These are phyloP conservation scores for Thunnus thynnus DNA, from an alignment of 2,113 vertebrate genomes.

Conservation along the genomic window DNA sequence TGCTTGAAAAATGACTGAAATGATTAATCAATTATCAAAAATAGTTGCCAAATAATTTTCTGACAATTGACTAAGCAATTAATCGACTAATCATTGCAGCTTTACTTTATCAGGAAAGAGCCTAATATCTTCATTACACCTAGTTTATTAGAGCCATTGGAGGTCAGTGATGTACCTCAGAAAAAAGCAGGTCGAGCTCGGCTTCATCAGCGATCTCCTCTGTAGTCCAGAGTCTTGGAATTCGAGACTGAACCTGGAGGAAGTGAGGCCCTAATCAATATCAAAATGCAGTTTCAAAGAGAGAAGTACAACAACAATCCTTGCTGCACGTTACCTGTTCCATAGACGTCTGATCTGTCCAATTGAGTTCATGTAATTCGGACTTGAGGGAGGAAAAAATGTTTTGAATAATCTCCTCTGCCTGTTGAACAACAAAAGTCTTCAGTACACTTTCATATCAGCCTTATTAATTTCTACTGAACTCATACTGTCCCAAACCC, in stretches of 20 bases:
- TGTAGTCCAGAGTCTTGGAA: constrained; percentile 72
- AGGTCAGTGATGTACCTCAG: constrained; percentile 67
- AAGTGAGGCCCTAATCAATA: background rate
- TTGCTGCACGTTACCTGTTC: constrained; percentile 74
- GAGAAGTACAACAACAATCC: background rate
- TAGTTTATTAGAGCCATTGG: background rate
- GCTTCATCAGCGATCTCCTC: constrained; percentile 35
- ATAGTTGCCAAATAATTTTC: too few species aligned
- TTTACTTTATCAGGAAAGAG: background rate
- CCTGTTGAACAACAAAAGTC: constrained; percentile 65
- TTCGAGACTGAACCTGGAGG: constrained; percentile 76
- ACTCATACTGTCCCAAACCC: background rate
- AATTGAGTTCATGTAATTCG: constrained; percentile 70
- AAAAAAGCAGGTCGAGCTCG: constrained; percentile 75
- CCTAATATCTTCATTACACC: background rate
- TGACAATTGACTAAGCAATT: too few species aligned
- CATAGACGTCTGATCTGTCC: constrained; percentile 71
- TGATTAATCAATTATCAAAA: too few species aligned
- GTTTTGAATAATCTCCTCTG: constrained; percentile 75
- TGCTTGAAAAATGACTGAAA: too few species aligned
- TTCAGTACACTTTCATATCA: background rate
- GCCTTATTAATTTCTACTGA: background rate
- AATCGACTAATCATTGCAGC: too few species aligned
- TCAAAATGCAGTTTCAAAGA: background rate
- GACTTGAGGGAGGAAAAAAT: constrained; percentile 77